Percentiles rank a stretch among this genome's conserved stretches.
Conservation (phyloP, 2,888 invertebrate genomes). For the Nemoura dubitans region DNA sequence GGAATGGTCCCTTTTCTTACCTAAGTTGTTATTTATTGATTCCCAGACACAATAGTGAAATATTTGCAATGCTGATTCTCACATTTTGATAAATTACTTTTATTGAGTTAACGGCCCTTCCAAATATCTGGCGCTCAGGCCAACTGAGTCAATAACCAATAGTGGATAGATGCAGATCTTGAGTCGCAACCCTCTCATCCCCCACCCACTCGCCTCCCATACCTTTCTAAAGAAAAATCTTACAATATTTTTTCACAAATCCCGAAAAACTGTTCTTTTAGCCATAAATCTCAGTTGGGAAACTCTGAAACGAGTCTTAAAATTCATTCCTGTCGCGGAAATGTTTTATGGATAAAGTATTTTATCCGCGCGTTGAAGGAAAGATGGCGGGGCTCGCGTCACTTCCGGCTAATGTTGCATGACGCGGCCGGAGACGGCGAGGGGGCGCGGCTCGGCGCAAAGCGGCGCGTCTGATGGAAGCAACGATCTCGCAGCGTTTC, state of each 20-base stretch:
- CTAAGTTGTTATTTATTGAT: background rate
- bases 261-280: slow-evolving; percentile 35
- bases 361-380: slow-evolving; percentile 26
- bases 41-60: slow-evolving; percentile 25
- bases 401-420: slow-evolving; percentile 30
- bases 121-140: slow-evolving; percentile 33
- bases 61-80: slow-evolving; percentile 28
- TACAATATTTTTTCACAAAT: slow-evolving; percentile 41
- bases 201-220: background rate
- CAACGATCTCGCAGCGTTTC: background rate
- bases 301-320: slow-evolving; percentile 41
- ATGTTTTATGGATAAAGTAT: slow-evolving; percentile 43
- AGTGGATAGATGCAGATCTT: slow-evolving; percentile 20
- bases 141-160: slow-evolving; percentile 18
- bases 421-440: background rate
- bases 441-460: too few relatives aligned
- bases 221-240: slow-evolving; percentile 25
- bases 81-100: slow-evolving; percentile 29
- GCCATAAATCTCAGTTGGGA: slow-evolving; percentile 38
- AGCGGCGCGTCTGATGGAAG: too few relatives aligned
- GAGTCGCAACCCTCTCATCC: slow-evolving; percentile 5
- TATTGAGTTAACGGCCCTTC: slow-evolving; percentile 28
- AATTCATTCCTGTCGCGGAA: slow-evolving; percentile 42
- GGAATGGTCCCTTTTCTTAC: background rate
- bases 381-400: slow-evolving; percentile 28